Conservation (phyloP, 2,888 invertebrate species). For the Tuberolachnus salignus region DNA sequence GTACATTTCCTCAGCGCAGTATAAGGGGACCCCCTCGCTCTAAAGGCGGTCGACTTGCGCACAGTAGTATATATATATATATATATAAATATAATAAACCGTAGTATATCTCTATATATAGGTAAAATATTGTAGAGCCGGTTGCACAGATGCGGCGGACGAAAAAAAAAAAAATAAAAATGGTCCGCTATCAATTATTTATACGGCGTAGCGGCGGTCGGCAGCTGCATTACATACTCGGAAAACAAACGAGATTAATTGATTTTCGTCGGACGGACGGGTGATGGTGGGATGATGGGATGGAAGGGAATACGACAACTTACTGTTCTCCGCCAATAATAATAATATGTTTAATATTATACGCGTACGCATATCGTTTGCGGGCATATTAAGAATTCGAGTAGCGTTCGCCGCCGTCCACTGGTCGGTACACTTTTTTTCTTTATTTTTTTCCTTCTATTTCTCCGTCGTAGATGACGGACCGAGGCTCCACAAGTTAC, state of each 20-base stretch:
- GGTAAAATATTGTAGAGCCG: background rate
- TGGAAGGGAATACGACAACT: slow-evolving; percentile 33
- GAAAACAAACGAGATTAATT: slow-evolving; percentile 54
- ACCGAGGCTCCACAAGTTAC: background rate
- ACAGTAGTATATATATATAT: background rate
- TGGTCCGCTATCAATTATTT: slow-evolving; percentile 52
- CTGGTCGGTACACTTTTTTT: slow-evolving; percentile 25
- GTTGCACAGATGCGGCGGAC: background rate
- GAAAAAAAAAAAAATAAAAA: background rate
- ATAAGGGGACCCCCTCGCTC: slow-evolving; percentile 30
- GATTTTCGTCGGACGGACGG: slow-evolving; percentile 23
- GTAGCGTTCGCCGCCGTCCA: slow-evolving; percentile 9
- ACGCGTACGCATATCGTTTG: too few relatives aligned
- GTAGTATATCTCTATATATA: background rate
- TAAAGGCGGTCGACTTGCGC: slow-evolving; percentile 11
- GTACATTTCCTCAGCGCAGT: background rate
- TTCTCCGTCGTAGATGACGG: background rate
- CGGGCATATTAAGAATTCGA: slow-evolving; percentile 40
- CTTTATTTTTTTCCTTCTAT: background rate
- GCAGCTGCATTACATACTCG: background rate
- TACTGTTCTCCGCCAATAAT: slow-evolving; percentile 39
- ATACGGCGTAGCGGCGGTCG: background rate
- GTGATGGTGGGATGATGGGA: too few relatives aligned
- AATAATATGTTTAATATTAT: slow-evolving; percentile 1
- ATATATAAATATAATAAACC: slow-evolving; percentile 9